A percentile compares a stretch with the other conserved stretches of the same genome.
These are phyloP conservation scores for Agriopis marginaria DNA, from an alignment of 2,888 invertebrate species.

Conservation along the genomic window DNA sequence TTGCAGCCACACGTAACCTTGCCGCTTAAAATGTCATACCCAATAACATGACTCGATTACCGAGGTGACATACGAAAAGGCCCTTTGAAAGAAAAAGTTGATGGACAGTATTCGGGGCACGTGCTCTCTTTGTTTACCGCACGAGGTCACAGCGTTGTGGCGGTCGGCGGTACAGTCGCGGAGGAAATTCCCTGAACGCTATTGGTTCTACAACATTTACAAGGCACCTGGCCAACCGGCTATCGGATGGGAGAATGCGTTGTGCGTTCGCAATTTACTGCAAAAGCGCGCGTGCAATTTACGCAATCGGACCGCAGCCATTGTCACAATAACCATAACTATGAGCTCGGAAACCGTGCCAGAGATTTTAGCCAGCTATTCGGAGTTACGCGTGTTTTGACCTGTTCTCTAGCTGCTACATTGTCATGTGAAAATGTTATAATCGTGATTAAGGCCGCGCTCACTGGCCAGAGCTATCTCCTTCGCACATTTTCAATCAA, in stretches of 20 bases:
- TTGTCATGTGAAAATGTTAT: neutral
- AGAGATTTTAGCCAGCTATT: constrained; percentile 22
- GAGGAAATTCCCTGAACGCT: constrained; percentile 43
- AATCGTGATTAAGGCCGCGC: too few relatives aligned
- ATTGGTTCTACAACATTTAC: constrained; percentile 22
- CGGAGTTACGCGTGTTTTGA: constrained; percentile 8
- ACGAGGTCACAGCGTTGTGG: constrained; percentile 48
- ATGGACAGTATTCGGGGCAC: constrained; percentile 57
- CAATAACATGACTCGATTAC: constrained; percentile 46
- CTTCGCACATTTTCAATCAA: too few relatives aligned
- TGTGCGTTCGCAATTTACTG: constrained; percentile 45
- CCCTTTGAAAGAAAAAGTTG: constrained; percentile 43
- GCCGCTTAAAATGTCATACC: constrained; percentile 37
- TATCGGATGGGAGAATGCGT: constrained; percentile 38
- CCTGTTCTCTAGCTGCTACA: neutral
- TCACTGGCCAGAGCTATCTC: too few relatives aligned
- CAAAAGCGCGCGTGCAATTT: constrained; percentile 41
- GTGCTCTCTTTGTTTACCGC: constrained; percentile 55
- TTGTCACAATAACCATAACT: constrained; percentile 24
- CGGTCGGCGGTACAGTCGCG: constrained; percentile 38
- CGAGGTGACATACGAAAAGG: constrained; percentile 44
- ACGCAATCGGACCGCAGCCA: constrained; percentile 41
- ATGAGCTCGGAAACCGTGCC: constrained; percentile 13
- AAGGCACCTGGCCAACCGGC: constrained; percentile 33
- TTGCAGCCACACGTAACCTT: constrained; percentile 32